Conservation (phyloP, 2,113 vertebrate species). For the Sylvia atricapilla region DNA sequence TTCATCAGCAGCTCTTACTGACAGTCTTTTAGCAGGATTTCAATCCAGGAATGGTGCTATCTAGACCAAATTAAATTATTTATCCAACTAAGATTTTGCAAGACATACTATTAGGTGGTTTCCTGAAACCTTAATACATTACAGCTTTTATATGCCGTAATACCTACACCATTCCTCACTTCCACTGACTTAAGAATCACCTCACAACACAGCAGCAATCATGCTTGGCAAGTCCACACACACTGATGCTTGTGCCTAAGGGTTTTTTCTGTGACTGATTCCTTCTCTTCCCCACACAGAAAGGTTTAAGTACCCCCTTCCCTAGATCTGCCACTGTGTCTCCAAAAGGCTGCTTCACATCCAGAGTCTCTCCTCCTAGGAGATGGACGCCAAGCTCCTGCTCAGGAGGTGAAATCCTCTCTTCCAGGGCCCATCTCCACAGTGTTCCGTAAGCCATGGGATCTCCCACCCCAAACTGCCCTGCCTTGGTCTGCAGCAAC, state of each 20-base stretch:
- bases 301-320: background rate
- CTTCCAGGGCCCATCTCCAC: background rate
- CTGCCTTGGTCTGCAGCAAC: background rate
- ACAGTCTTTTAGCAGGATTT: slow-evolving; percentile 39
- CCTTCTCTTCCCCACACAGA: background rate
- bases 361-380: background rate
- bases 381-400: background rate
- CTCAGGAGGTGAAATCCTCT: background rate
- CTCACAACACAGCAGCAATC: background rate
- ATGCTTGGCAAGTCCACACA: background rate
- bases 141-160: background rate
- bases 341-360: background rate
- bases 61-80: slow-evolving; percentile 60
- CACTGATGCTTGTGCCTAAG: background rate
- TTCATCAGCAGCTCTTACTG: slow-evolving; percentile 34
- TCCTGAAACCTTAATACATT: slow-evolving; percentile 33
- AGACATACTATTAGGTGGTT: slow-evolving; percentile 11
- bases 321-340: background rate
- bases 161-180: background rate
- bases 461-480: background rate
- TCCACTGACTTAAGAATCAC: background rate
- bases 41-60: slow-evolving; percentile 11
- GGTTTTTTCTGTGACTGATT: background rate
- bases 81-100: slow-evolving; percentile 46
- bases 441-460: background rate